phyloP scores from a whole-genome alignment of 1,140 invertebrate genomes.

The Danaus plexippus region DNA sequence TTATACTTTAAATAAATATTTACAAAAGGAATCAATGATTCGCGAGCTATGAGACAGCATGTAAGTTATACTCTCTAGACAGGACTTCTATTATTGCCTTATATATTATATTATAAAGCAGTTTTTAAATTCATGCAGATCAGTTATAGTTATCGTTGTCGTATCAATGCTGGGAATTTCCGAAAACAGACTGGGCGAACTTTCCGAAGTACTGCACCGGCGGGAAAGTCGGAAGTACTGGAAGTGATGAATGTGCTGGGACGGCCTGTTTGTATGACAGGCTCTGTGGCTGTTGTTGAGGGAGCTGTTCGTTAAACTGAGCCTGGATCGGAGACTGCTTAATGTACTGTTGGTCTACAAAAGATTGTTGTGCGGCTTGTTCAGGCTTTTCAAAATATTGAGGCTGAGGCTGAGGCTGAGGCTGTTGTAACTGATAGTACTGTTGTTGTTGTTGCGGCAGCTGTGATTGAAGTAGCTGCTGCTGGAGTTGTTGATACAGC shows the following conservation, averaged over 20 bases:
- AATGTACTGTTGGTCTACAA: conserved; percentile 3
- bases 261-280: no score
- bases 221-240: conserved; percentile 35
- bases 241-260: conserved; percentile 8
- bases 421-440: conserved; percentile 15
- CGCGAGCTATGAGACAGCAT: neutral
- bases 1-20: conserved; percentile 2
- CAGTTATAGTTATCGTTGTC: neutral
- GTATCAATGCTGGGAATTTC: conserved; percentile 30
- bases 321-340: conserved; percentile 9
- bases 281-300: conserved; percentile 6
- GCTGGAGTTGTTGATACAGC: conserved; percentile 8
- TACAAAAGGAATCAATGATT: neutral
- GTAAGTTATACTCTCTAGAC: no score
- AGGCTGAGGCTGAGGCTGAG: conserved; percentile 13
- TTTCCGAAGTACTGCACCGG: conserved; percentile 58
- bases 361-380: conserved; percentile 2
- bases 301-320: conserved; percentile 6
- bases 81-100: no score
- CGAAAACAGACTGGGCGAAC: conserved; percentile 44
- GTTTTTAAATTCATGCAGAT: no score
- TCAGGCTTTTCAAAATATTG: conserved; percentile 8
- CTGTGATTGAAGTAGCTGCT: conserved; percentile 5
- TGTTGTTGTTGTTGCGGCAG: conserved; percentile 13
- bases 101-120: no score